Percentiles rank a stretch among this genome's conserved stretches.
Evolutionary conservation across 2,113 vertebrate species (phyloP).

Genomic region (Ptilorrhoa leucosticta): DNA sequence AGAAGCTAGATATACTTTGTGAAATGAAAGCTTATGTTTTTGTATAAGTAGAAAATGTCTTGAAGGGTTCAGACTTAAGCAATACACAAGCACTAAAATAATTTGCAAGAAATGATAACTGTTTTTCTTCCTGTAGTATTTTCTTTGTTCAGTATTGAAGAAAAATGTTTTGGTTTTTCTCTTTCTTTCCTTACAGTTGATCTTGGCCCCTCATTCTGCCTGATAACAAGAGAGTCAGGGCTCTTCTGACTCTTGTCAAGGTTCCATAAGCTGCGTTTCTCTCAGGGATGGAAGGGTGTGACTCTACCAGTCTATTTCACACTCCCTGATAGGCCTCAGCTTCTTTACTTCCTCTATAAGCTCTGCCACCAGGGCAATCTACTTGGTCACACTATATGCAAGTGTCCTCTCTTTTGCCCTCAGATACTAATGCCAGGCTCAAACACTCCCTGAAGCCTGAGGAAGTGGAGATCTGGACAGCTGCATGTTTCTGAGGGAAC

Average conservation of each 20-base stretch:
- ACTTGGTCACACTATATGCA: background rate
- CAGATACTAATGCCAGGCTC: background rate
- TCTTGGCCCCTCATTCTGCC: accelerated
- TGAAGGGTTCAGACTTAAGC: background rate
- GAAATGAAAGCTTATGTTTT: background rate
- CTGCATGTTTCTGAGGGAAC: background rate
- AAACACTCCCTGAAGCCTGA: background rate
- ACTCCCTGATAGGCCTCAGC: background rate
- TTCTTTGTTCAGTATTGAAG: background rate
- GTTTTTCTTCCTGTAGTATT: background rate
- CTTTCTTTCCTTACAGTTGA: background rate
- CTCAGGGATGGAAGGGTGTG: background rate
- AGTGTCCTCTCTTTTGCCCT: background rate
- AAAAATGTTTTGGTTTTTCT: background rate
- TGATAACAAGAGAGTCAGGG: background rate
- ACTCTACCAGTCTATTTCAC: background rate
- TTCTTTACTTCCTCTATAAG: background rate
- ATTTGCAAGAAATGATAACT: background rate
- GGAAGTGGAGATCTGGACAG: no score
- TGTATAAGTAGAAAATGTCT: background rate
- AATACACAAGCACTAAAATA: background rate
- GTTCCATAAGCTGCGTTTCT: background rate
- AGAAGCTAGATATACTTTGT: background rate
- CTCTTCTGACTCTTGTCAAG: background rate
- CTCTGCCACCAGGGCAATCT: background rate